Evolutionary conservation across 2,797 vertebrate species (phyloP), one percentile per base, ranked within the genome.

Genomic region (Cheirogaleus major): DNA sequence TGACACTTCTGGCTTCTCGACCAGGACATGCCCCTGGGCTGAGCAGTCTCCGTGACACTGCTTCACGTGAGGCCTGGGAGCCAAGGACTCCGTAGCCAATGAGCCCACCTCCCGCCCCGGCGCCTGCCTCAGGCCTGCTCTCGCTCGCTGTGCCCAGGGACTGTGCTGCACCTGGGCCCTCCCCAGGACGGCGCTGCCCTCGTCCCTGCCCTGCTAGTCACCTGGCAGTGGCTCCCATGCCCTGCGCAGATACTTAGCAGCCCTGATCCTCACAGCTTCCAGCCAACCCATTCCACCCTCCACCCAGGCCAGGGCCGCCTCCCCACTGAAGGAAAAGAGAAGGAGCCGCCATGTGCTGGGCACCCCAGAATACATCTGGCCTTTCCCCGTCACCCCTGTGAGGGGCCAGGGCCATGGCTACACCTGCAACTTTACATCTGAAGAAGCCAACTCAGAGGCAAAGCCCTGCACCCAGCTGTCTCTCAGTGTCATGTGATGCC

Each of bases 371-470:
- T 7, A 0, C 1, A 10, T 48, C 30, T 25, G 30, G 73, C n/a
- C 38, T 70, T 57, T 23, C 30, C 35, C 3, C 20, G 18, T 57
- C 9, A 30, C 27, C 12, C 15, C 22, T 3, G 22, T 17, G 65
- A 61, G 2, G 14, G 27, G 23, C 18, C 2, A 0, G 38, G 22
- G 20, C 9, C 4, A 5, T 27, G 25, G 32, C 38, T 6, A 4
- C 20, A 41, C 25, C 38, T 59, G 23, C 7, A 3, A 27, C 80
- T 23, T 41, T 5, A 41, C 14, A n/a, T 52, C 32, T 84, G 43
- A 67, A 55, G 73, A 20, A 50, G 52, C 17, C 11, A 35, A 61
- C 35, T 38, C 23, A 50, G 25, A 75, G n/a, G 38, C 27, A 22
- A 79, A 52, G 69, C 14, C 6, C 25, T 2, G 59, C 59, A 57